phyloP scores from a whole-genome alignment of 2,113 vertebrate species.

The Indicator indicator region DNA sequence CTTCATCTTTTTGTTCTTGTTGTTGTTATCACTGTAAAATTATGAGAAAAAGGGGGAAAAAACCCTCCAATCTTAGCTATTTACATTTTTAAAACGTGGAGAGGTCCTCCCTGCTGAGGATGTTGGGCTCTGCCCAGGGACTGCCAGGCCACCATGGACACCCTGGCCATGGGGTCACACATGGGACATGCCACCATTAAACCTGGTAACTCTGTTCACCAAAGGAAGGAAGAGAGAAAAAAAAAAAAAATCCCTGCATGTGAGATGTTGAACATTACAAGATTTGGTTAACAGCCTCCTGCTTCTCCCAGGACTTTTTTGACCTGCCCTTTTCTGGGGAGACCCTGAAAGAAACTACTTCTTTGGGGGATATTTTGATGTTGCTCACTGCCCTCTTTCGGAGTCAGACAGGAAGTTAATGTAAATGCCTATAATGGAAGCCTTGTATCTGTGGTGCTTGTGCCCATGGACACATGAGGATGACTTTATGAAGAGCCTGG shows the following conservation, averaged over 20 bases:
- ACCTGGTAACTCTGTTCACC: not conserved
- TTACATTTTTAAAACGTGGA: not conserved
- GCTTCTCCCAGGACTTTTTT: not conserved
- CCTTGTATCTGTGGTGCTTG: not conserved
- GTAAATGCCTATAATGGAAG: not conserved
- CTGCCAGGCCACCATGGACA: not conserved
- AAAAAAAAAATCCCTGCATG: not conserved
- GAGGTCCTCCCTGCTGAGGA: not conserved
- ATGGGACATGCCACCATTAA: not conserved
- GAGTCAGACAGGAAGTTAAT: not conserved
- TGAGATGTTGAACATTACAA: not conserved
- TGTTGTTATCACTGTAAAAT: not conserved
- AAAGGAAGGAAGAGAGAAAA: not conserved
- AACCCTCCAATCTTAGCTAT: not conserved
- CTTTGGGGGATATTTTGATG: not conserved
- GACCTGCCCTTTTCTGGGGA: not conserved
- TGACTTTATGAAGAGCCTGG: not conserved
- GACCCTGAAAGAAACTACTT: not conserved
- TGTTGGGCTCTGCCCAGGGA: not conserved
- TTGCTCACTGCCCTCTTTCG: not conserved
- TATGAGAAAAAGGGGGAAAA: not conserved
- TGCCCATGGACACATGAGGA: not conserved
- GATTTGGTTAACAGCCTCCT: not conserved
- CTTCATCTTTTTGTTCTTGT: not conserved
- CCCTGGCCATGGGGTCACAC: not conserved